Evolutionary conservation across 2,113 vertebrate species (phyloP).

Genomic region (Corythornis vintsioides): DNA sequence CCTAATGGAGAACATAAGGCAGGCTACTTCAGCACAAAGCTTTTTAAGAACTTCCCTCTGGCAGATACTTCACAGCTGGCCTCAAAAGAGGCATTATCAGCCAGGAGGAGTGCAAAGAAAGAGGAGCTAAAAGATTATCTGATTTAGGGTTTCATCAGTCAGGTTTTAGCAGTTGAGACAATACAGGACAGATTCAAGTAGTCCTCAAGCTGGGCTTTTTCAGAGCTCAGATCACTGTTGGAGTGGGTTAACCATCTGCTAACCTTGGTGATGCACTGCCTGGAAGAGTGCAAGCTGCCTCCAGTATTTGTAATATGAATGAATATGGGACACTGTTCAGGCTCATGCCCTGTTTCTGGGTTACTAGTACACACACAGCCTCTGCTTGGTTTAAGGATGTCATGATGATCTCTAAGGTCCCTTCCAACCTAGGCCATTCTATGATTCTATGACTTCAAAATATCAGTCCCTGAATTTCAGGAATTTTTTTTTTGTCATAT

Average conservation of each 20-base stretch:
- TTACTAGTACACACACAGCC: background rate
- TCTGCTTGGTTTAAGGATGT: background rate
- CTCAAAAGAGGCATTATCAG: slow-evolving; percentile 2
- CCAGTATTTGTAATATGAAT: background rate
- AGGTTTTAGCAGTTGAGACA: background rate
- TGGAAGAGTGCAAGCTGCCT: background rate
- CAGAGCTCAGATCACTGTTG: background rate
- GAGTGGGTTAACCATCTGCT: background rate
- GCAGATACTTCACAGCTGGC: slow-evolving; percentile 16
- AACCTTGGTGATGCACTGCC: background rate
- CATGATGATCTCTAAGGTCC: background rate
- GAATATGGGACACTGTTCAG: background rate
- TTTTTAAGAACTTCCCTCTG: slow-evolving; percentile 49
- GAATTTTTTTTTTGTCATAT: background rate
- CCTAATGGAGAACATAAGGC: slow-evolving; percentile 50
- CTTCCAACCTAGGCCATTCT: no score
- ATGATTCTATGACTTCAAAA: background rate
- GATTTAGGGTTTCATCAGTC: slow-evolving; percentile 24
- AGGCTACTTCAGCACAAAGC: background rate
- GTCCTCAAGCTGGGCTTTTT: background rate
- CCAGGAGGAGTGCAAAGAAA: background rate
- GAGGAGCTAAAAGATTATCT: background rate
- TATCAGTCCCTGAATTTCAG: background rate
- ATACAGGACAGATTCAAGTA: background rate
- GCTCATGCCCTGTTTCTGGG: background rate